phyloP scores from a whole-genome alignment of 2,797 vertebrate species.

The Poeciliopsis infans region DNA sequence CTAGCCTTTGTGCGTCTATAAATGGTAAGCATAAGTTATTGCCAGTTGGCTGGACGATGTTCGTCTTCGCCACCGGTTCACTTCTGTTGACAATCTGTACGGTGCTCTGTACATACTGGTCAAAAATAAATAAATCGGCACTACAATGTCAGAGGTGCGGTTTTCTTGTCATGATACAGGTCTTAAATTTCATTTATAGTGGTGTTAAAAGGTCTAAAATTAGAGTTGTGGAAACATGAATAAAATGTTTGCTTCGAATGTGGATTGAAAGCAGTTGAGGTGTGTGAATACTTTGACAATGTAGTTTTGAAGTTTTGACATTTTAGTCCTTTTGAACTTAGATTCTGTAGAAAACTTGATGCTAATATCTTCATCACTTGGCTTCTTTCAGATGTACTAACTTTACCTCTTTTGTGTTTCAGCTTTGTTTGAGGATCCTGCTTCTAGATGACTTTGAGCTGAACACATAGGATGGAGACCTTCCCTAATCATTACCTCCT shows the following conservation, averaged over 20 bases:
- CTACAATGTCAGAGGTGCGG: too few species aligned
- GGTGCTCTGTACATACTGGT: too few species aligned
- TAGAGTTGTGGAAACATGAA: too few species aligned
- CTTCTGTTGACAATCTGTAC: too few species aligned
- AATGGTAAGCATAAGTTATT: too few species aligned
- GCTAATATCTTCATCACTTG: neutral
- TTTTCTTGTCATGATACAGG: neutral
- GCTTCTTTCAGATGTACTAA: slow-evolving; percentile 1
- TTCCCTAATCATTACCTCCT: slow-evolving; percentile 36
- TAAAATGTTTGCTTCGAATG: neutral
- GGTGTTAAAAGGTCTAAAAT: too few species aligned
- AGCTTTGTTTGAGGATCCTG: slow-evolving; percentile 82
- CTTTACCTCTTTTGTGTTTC: slow-evolving; percentile 14
- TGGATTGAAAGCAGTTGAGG: neutral
- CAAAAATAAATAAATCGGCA: too few species aligned
- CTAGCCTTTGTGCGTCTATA: too few species aligned
- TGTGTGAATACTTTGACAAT: neutral
- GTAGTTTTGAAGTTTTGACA: neutral
- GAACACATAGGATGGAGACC: slow-evolving; percentile 13
- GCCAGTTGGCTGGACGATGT: too few species aligned
- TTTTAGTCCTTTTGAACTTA: neutral
- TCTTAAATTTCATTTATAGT: too few species aligned
- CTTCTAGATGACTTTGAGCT: slow-evolving; percentile 70
- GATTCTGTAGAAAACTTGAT: neutral
- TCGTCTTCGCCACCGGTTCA: too few species aligned